Percentiles rank a stretch among this genome's conserved stretches.
phyloP scores from a whole-genome alignment of 1,140 invertebrate genomes.

The Meloidogyne chitwoodi region DNA sequence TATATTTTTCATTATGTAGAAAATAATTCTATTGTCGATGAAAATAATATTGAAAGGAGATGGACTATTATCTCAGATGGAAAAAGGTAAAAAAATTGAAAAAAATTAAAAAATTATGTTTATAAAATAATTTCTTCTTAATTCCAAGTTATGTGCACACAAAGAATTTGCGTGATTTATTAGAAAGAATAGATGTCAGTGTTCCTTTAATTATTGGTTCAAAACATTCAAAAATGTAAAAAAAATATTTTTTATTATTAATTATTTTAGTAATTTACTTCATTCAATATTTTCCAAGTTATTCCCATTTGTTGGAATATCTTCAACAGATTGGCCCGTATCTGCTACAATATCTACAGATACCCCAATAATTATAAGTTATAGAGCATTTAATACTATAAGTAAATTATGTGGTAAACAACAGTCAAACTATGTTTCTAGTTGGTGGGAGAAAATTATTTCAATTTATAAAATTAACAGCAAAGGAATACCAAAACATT shows the following conservation, averaged over 20 bases:
- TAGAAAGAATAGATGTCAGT: neutral
- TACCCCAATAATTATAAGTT: neutral
- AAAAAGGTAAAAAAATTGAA: neutral
- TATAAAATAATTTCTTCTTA: neutral
- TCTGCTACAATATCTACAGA: slow-evolving; percentile 6
- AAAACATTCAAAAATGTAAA: neutral
- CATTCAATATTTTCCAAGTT: slow-evolving; percentile 2
- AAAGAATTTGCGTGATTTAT: neutral
- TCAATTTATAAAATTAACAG: neutral
- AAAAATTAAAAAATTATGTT: neutral
- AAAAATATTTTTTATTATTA: neutral
- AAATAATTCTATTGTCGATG: neutral
- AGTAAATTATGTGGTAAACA: neutral
- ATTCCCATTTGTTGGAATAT: slow-evolving; percentile 1
- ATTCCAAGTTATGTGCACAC: slow-evolving; percentile 7
- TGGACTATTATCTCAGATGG: slow-evolving; percentile 13
- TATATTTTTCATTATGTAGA: slow-evolving; percentile 3
- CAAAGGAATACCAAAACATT: neutral
- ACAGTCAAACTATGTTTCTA: neutral
- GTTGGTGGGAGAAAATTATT: neutral
- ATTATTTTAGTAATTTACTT: slow-evolving; percentile 8
- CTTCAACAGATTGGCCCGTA: neutral
- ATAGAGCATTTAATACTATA: neutral
- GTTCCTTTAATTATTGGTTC: slow-evolving; percentile 10
- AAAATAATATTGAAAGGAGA: neutral